Percentiles rank a stretch among this genome's conserved stretches.
phyloP scores from a whole-genome alignment of 2,797 vertebrate genomes.

The Sebastes minor region DNA sequence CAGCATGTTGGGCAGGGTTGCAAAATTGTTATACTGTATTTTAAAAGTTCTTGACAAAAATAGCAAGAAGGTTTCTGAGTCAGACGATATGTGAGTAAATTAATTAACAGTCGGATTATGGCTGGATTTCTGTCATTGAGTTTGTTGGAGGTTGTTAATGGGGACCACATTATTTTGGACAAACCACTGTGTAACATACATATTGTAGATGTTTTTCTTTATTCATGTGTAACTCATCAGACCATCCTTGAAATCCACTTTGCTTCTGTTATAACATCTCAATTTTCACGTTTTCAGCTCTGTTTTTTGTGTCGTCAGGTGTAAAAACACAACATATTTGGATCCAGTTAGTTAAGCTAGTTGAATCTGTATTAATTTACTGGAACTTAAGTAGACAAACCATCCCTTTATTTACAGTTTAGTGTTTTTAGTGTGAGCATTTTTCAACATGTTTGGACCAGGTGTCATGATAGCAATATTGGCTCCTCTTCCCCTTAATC shows the following conservation, averaged over 20 bases:
- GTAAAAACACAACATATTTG: too few species aligned
- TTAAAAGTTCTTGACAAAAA: background rate
- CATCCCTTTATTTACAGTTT: background rate
- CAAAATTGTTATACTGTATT: background rate
- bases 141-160: constrained; percentile 2
- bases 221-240: constrained; percentile 8
- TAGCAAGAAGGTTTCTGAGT: background rate
- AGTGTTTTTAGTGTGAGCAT: background rate
- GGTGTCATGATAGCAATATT: background rate
- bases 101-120: background rate
- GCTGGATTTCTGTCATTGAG: constrained; percentile 18
- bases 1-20: background rate
- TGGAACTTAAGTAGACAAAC: background rate
- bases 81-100: background rate
- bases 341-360: too few species aligned
- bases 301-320: background rate
- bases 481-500: background rate
- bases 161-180: background rate
- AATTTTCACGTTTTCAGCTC: background rate
- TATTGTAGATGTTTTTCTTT: background rate
- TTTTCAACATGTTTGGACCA: background rate
- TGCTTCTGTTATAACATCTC: background rate
- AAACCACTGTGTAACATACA: background rate
- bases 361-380: too few species aligned
- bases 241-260: constrained; percentile 3